Percentiles rank a stretch among this genome's conserved stretches.
Conservation (phyloP, 1,140 invertebrate genomes). For the Achatina immaculata region DNA sequence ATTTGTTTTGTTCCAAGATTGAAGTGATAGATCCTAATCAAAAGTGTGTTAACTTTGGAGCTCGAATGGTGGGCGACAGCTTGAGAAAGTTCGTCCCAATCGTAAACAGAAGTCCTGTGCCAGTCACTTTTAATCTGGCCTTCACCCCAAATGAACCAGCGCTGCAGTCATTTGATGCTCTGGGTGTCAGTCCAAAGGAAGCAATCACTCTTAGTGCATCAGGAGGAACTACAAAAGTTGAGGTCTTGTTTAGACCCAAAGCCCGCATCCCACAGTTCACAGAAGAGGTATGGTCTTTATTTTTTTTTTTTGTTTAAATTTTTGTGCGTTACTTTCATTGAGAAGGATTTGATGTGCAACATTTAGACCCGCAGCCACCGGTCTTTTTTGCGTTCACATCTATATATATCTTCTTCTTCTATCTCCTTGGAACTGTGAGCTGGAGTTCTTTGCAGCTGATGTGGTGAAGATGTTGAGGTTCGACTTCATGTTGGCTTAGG, state of each 20-base stretch:
- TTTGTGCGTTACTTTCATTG: too few species aligned
- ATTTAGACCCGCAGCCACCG: too few species aligned
- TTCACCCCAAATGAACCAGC: constrained; percentile 58
- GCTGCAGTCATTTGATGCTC: constrained; percentile 55
- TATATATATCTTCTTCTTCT: neutral
- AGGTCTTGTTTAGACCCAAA: constrained; percentile 63
- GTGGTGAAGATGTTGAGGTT: too few species aligned
- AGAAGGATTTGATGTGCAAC: too few species aligned
- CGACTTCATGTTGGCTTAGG: too few species aligned
- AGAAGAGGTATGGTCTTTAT: constrained; percentile 62
- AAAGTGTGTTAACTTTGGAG: constrained; percentile 67
- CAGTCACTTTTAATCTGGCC: constrained; percentile 66
- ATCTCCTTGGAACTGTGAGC: too few species aligned
- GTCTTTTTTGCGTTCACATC: neutral
- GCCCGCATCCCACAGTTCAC: constrained; percentile 66
- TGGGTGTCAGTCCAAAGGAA: constrained; percentile 57
- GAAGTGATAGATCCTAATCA: constrained; percentile 67
- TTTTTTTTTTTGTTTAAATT: neutral
- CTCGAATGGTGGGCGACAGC: constrained; percentile 61
- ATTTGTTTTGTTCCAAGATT: constrained; percentile 58
- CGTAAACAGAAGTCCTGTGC: constrained; percentile 68
- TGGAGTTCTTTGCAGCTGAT: too few species aligned
- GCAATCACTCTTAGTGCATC: constrained; percentile 62
- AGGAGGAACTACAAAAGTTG: constrained; percentile 63
- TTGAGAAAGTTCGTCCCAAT: constrained; percentile 66